Base-by-base conservation (phyloP, 2,888 invertebrate species). In the Apeira syringaria region DNA sequence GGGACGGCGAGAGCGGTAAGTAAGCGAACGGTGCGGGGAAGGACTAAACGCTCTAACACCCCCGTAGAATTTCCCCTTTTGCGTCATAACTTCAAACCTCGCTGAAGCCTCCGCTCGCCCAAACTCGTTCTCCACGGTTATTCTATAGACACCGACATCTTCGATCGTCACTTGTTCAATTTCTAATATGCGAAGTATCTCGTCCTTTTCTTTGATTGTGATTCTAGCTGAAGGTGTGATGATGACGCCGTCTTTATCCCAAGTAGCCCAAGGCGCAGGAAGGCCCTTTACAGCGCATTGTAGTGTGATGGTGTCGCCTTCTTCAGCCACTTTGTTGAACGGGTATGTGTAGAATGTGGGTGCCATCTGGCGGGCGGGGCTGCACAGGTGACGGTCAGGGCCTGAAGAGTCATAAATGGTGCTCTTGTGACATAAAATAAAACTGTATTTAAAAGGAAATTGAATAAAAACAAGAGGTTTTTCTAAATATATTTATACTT, bases 341-440 rank as follows among this genome's bases (percentile, higher is more conserved):
- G 97, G 97, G 53, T 96, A 94, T 2, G 96, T 94, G 80, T 96
- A 95, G 85, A 97, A 97, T 71, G 96, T 95, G 0, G 97, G 97
- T 1, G 96, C 75, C 53, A 77, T 69, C 42, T 80, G 82, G 0
- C 84, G 73, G 0, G 80, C 68, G 0, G 87, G 88, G 36, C 87
- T 87, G 61, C 80, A 66, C 0, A 79, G 67, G 0, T 80, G 73
- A 6, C 73, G 72, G 10, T 86, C 87, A 1, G 83, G 83, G 1
- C 78, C 86, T 86, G 43, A 4, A 7, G 2, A 17, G 6, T 2
- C 1, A 17, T 17, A 5, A 6, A 17, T 1, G 1, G 17, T 5
- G n/a, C n/a, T n/a, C n/a, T n/a, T n/a, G n/a, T n/a, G n/a, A n/a
- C n/a, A n/a, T n/a, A n/a, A n/a, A n/a, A n/a, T n/a, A n/a, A n/a